Base-by-base conservation (phyloP, 1,140 invertebrate species). In the Cecropterus lyciades region DNA sequence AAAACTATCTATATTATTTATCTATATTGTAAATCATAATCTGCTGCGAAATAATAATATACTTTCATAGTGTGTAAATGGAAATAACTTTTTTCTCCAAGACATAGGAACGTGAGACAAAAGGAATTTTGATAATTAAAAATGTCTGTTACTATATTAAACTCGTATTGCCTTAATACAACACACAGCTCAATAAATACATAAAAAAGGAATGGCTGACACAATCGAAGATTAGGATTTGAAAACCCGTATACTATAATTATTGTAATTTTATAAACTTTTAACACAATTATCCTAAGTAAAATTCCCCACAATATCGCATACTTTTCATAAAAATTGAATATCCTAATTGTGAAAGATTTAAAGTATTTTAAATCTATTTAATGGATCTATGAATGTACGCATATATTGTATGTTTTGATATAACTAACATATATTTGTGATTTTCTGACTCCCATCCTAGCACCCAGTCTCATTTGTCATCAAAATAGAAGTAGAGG, bases 1-100 rank as follows among this genome's bases (percentile, higher is more conserved):
- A 63, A 60, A 62, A 49, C 59, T 62, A 62, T 62, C 59, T 62
- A 62, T 62, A 62, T 62, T 62, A 51, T 15, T 62, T 62, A 62
- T 62, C 59, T 62, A 62, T 27, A 16, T 56, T 13, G 33, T 17
- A 33, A 62, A 62, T 13, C 16, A 52, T 52, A 51, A 62, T 51
- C 16, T 62, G 33, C 40, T 62, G 48, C 15, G 17, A 62, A 62
- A 42, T 6, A 51, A 17, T 46, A 56, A 62, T 24, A 42, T 49
- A 24, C 7, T 62, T 62, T 48, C 10, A 42, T 48, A 13, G 4
- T 60, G 49, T 33, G 15, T 40, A 49, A 49, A 49, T 49, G 45
- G 27, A 60, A 14, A 37, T 9, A 48, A 30, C 15, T 49, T 40
- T 62, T 37, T 49, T 20, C 57, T 24, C 14, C 48, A 49, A 49